Conservation (phyloP, 2,888 invertebrate genomes). For the Lymantria monacha region DNA sequence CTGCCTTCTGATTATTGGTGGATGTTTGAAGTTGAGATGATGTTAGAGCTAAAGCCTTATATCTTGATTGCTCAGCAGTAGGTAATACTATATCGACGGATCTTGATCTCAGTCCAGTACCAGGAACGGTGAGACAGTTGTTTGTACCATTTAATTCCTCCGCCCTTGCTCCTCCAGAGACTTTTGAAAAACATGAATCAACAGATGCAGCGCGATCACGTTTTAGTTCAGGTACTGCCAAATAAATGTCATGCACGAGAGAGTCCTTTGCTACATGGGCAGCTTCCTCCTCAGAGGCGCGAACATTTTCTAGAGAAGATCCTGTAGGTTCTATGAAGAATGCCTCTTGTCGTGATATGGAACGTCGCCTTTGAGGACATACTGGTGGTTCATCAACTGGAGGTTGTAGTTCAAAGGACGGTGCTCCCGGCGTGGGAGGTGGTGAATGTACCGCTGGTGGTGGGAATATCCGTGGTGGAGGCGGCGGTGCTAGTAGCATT, state of each 20-base stretch:
- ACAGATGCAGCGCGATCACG: conserved; percentile 94
- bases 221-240: conserved; percentile 91
- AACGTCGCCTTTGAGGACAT: conserved; percentile 84
- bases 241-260: conserved; percentile 87
- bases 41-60: conserved; percentile 90
- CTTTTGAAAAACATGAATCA: conserved; percentile 92
- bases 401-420: conserved; percentile 82
- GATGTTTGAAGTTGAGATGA: conserved; percentile 64
- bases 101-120: conserved; percentile 87
- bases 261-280: conserved; percentile 57
- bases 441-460: conserved; percentile 67
- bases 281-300: conserved; percentile 74
- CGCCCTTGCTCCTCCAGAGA: conserved; percentile 86
- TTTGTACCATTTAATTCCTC: conserved; percentile 86
- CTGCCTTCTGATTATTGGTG: not conserved
- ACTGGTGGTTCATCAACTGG: conserved; percentile 70
- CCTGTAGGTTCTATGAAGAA: conserved; percentile 89
- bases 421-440: conserved; percentile 79
- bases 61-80: conserved; percentile 91
- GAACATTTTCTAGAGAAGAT: conserved; percentile 87
- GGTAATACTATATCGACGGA: conserved; percentile 94
- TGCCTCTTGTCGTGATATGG: conserved; percentile 91
- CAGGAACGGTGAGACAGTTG: conserved; percentile 86
- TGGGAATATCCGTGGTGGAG: conserved; percentile 65
- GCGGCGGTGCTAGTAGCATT: conserved; percentile 84